Percentiles rank a stretch among this genome's conserved stretches.
phyloP scores from a whole-genome alignment of 2,888 invertebrate species.

The Stenodera caucasica region DNA sequence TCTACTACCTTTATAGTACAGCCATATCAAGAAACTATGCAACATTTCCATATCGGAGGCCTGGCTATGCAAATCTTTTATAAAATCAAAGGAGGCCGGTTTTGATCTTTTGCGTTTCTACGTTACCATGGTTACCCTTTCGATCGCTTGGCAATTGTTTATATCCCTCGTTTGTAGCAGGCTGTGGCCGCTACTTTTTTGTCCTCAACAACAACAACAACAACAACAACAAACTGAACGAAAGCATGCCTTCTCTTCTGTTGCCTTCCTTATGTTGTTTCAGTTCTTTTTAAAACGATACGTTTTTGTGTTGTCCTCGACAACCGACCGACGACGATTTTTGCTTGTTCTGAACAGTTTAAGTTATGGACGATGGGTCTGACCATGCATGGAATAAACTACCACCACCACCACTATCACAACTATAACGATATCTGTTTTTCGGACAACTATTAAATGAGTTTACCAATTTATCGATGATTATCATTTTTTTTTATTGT shows the following conservation, averaged over 20 bases:
- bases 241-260: constrained; percentile 12
- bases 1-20: constrained; percentile 36
- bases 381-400: constrained; percentile 37
- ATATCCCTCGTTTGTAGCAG: constrained; percentile 54
- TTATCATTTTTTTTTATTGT: not conserved
- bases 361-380: constrained; percentile 50
- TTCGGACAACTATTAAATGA: not conserved
- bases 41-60: constrained; percentile 55
- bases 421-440: no score
- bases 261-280: constrained; percentile 29
- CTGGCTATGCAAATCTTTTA: constrained; percentile 54
- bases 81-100: constrained; percentile 53
- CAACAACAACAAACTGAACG: no score
- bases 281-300: constrained; percentile 36
- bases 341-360: constrained; percentile 45
- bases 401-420: constrained; percentile 19
- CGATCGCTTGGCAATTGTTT: constrained; percentile 49
- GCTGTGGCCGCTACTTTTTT: constrained; percentile 50
- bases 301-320: constrained; percentile 37
- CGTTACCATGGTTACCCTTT: constrained; percentile 52
- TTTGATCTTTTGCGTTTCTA: constrained; percentile 33
- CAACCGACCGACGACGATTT: constrained; percentile 42
- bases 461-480: not conserved
- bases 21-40: constrained; percentile 48
- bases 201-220: no score